Evolutionary conservation across 2,113 vertebrate species (phyloP), one percentile per base, ranked within the genome.

Genomic region (Macquaria australasica): DNA sequence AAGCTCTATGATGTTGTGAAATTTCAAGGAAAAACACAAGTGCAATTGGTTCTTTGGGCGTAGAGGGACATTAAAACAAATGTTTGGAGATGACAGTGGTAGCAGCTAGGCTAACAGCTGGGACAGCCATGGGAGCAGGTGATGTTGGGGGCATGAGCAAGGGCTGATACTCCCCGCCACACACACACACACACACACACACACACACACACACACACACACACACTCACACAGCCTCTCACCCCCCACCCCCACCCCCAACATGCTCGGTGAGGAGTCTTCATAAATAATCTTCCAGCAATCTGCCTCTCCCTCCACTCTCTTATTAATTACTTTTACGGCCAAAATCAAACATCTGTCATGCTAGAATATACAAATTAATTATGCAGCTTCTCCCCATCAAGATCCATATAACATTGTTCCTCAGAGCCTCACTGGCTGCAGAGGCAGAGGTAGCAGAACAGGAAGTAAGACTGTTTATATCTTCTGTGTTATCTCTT

Each of bases 301-400:
- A 95, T 95, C 94, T 96, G 95, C 95, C 92, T 95, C 92, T 94
- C 91, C 92, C 91, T 93, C 89, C 82, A 89, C 95, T 92, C 93
- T 93, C 90, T 94, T 95, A 95, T 96, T 95, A 95, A 96, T 95
- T 95, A 94, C 90, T 95, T 96, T 96, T 95, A 96, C 79, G 34
- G 92, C 95, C 95, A 95, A 96, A 96, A 96, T 96, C 94, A 95
- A 96, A 96, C 95, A 95, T 95, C 95, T 96, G 96, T 96, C 95
- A 95, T 92, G 90, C 87, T 92, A 92, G 92, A 94, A 95, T 93
- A 96, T 94, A 96, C 95, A 96, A 96, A 96, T 96, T 96, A 96
- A 96, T 96, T 96, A 94, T 95, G 95, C 95, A 94, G 93, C 94
- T 96, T 96, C 92, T 94, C 91, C 87, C 90, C 88, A 90, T 95